Evolutionary conservation across 1,140 invertebrate species (phyloP).

Genomic region (Triops cancriformis): DNA sequence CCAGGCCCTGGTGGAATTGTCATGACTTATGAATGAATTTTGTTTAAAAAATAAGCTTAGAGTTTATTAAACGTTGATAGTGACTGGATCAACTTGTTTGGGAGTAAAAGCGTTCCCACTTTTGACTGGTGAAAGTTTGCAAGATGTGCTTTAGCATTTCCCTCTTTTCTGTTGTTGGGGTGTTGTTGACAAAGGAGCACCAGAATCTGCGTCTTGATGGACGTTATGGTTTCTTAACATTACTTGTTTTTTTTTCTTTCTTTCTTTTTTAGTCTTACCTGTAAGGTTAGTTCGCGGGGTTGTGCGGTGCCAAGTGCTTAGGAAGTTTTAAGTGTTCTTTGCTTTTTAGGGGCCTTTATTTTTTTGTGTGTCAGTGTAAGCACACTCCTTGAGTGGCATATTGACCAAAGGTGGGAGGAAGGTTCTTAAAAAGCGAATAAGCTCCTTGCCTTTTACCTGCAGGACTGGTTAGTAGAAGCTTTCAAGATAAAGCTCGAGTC

Average conservation of each 20-base stretch:
- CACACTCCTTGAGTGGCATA: conserved; percentile 5
- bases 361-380: background rate
- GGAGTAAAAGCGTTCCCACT: too few species aligned
- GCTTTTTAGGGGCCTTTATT: too few species aligned
- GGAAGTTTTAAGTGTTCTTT: too few species aligned
- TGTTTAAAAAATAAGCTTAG: background rate
- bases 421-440: background rate
- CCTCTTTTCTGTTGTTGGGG: too few species aligned
- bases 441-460: background rate
- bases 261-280: background rate
- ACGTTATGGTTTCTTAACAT: background rate
- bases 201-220: background rate
- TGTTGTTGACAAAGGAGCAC: background rate
- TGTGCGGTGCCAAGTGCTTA: too few species aligned
- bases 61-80: background rate
- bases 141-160: too few species aligned
- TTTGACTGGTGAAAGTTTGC: too few species aligned
- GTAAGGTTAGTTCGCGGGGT: too few species aligned
- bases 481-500: background rate
- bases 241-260: background rate
- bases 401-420: conserved; percentile 7
- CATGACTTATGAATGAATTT: background rate
- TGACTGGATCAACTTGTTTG: background rate
- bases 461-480: background rate
- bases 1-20: too few species aligned